Conservation (phyloP, 2,113 vertebrate genomes). For the Crypturellus undulatus region DNA sequence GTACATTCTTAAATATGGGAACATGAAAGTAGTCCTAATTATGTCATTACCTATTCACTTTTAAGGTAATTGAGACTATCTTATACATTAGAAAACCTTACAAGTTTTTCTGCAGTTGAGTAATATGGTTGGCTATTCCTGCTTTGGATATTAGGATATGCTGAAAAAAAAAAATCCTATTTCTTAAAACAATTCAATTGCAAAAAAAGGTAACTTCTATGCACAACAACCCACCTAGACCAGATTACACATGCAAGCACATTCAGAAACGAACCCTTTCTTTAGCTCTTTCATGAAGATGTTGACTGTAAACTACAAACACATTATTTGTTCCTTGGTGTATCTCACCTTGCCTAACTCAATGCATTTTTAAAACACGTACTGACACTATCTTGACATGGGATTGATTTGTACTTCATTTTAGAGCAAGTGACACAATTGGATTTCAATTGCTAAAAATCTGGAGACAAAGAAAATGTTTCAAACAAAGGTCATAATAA, state of each 20-base stretch:
- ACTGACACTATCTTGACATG: no score
- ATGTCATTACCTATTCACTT: not conserved
- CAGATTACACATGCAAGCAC: not conserved
- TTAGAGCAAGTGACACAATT: not conserved
- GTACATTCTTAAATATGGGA: not conserved
- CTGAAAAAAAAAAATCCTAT: not conserved
- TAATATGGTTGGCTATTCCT: not conserved
- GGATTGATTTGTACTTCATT: not conserved
- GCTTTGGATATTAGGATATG: not conserved
- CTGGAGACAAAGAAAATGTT: not conserved
- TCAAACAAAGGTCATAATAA: not conserved
- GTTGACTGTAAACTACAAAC: not conserved
- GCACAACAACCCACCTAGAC: not conserved
- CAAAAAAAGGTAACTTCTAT: not conserved
- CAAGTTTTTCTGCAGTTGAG: not conserved
- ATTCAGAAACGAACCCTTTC: not conserved
- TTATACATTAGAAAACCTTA: not conserved
- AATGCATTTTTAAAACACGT: not conserved
- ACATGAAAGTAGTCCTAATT: not conserved
- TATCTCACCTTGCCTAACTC: not conserved
- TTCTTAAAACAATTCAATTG: not conserved
- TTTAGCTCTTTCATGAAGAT: not conserved
- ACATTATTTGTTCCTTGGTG: not conserved
- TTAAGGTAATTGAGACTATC: not conserved
- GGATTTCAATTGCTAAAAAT: not conserved